phyloP scores from a whole-genome alignment of 2,888 invertebrate genomes.

The Laothoe populi region DNA sequence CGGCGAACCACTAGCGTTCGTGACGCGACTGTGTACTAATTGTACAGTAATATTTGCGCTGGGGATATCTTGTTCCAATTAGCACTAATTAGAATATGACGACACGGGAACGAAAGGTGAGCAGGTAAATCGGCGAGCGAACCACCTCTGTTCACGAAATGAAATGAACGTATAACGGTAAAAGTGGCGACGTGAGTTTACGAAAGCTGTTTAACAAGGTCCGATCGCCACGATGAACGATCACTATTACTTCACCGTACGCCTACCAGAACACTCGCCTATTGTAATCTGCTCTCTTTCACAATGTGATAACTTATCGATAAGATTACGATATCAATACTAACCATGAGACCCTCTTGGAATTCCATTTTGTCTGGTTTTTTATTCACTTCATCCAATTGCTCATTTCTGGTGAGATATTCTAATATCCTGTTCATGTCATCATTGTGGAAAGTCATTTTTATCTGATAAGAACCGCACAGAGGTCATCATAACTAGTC shows the following conservation, averaged over 20 bases:
- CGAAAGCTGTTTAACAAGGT: conserved; percentile 78
- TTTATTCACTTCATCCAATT: conserved; percentile 51
- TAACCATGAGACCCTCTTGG: conserved; percentile 69
- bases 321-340: conserved; percentile 55
- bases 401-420: conserved; percentile 68
- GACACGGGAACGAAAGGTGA: conserved; percentile 44
- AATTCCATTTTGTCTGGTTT: conserved; percentile 70
- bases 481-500: conserved; percentile 54
- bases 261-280: conserved; percentile 60
- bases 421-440: conserved; percentile 76
- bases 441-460: conserved; percentile 71
- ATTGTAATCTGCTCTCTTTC: conserved; percentile 48
- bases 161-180: conserved; percentile 83
- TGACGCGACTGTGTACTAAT: conserved; percentile 47
- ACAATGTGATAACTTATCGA: conserved; percentile 61
- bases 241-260: conserved; percentile 73
- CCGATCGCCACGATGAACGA: conserved; percentile 62
- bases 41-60: conserved; percentile 49
- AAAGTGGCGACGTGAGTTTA: conserved; percentile 76
- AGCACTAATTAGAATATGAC: conserved; percentile 63
- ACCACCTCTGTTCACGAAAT: conserved; percentile 70
- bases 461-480: conserved; percentile 47
- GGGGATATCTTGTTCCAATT: conserved; percentile 58
- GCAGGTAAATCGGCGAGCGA: conserved; percentile 57
- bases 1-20: conserved; percentile 44